phyloP scores from a whole-genome alignment of 2,113 vertebrate genomes.

The Passer domesticus region DNA sequence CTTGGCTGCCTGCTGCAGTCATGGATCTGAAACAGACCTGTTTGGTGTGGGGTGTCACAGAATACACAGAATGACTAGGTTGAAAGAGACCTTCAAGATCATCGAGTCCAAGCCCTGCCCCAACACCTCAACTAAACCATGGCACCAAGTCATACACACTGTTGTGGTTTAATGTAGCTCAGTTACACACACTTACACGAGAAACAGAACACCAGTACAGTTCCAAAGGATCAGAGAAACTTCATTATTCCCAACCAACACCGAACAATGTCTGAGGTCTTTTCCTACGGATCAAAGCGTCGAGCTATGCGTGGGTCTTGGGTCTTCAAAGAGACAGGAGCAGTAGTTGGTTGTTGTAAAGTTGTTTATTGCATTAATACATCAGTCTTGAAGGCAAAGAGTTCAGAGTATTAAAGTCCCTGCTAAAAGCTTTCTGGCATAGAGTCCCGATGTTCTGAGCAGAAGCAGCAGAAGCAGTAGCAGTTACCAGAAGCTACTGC shows the following conservation, averaged over 20 bases:
- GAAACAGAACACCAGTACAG: conserved; percentile 10
- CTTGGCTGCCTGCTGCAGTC: background rate
- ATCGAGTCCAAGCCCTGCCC: background rate
- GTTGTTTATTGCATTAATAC: background rate
- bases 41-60: background rate
- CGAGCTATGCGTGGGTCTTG: background rate
- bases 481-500: background rate
- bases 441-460: background rate
- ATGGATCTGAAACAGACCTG: background rate
- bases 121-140: background rate
- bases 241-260: conserved; percentile 3
- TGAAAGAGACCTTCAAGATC: background rate
- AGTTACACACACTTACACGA: background rate
- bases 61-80: background rate
- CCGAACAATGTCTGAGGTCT: background rate
- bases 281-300: background rate
- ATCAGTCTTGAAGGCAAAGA: background rate
- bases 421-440: background rate
- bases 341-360: background rate
- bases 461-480: background rate
- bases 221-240: conserved; percentile 47
- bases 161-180: background rate
- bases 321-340: background rate
- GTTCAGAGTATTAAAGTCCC: background rate
- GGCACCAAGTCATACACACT: background rate